Base-by-base conservation (phyloP, 1,140 invertebrate genomes). In the Neodiprion pinetum region DNA sequence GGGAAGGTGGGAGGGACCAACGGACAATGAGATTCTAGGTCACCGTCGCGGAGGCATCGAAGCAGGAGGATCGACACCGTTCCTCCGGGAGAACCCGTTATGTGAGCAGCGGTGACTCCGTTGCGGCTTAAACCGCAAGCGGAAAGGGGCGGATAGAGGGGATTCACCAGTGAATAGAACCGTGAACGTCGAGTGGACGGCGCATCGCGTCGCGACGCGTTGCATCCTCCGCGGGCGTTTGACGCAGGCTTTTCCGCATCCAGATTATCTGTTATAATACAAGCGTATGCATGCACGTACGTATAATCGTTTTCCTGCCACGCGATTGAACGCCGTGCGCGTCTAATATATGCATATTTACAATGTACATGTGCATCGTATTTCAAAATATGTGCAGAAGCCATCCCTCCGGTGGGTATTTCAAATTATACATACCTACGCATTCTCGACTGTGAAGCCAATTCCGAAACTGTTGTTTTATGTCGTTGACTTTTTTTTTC, bases 21-120 rank as follows among this genome's bases (percentile, higher is more conserved):
- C 80, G 82, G 79, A 83, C 74, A 73, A 75, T 71, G 78, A 73
- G 78, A 86, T 88, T 88, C 84, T 86, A 85, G 86, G 87, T 87
- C 87, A 87, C 76, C 82, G 83, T 87, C 83, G 84, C 77, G 81
- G 83, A 87, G 79, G 70, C 72, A 61, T 61, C 53, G 53, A 61
- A 17, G 53, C 53, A 61, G 53, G 53, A 61, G 53, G 53, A 61
- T 61, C 53, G 53, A 61, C 53, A 5, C 53, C 53, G 8, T 61
- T 61, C 53, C n/a, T 14, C 53, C 28, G 28, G 53, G 28, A 61
- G 53, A 61, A 61, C 53, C 53, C 53, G 53, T 61, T 61, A 61
- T 61, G 53, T 1, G 53, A 40, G 28, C 28, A 61, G 9, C 53
- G n/a, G 53, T 9, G 53, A 61, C 53, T 61, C 53, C 53, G 53